A percentile compares a stretch with the other conserved stretches of the same genome.
Conservation (phyloP, 2,888 invertebrate species). For the Sarcophaga subvicina region DNA sequence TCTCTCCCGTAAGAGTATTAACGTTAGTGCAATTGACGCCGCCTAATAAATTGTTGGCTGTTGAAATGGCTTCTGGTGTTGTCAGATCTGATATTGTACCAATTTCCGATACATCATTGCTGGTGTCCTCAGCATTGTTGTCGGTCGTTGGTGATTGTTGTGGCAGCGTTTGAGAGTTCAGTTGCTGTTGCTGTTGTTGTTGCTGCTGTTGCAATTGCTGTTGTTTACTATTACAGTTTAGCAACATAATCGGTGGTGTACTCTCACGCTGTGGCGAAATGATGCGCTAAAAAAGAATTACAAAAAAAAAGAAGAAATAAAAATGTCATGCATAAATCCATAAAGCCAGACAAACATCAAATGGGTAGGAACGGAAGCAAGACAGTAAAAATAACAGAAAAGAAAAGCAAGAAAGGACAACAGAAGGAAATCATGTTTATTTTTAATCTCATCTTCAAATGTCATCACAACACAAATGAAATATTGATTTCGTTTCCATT, state of each 20-base stretch:
- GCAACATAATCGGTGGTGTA: constrained; percentile 75
- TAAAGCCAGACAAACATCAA: background rate
- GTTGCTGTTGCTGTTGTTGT: constrained; percentile 69
- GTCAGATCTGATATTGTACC: constrained; percentile 81
- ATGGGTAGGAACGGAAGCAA: background rate
- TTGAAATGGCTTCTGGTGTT: constrained; percentile 78
- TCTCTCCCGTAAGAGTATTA: constrained; percentile 5
- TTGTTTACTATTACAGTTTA: constrained; percentile 72
- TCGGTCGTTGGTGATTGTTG: constrained; percentile 74
- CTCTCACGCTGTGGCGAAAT: constrained; percentile 79
- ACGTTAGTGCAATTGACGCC: constrained; percentile 27
- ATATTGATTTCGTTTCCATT: constrained; percentile 58
- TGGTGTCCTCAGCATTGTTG: constrained; percentile 81
- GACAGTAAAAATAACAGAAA: constrained; percentile 3
- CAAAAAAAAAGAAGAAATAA: background rate
- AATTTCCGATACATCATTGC: constrained; percentile 82
- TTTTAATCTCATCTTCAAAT: constrained; percentile 52
- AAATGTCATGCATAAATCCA: constrained; percentile 8
- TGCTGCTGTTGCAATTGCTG: constrained; percentile 67
- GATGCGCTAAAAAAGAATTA: constrained; percentile 75
- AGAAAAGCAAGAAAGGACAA: constrained; percentile 8
- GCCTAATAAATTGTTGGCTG: constrained; percentile 63
- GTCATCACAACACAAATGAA: constrained; percentile 51
- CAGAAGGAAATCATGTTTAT: constrained; percentile 51
- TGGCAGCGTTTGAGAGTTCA: constrained; percentile 63